Conservation (phyloP, 2,113 vertebrate species). For the Tamias sibiricus region DNA sequence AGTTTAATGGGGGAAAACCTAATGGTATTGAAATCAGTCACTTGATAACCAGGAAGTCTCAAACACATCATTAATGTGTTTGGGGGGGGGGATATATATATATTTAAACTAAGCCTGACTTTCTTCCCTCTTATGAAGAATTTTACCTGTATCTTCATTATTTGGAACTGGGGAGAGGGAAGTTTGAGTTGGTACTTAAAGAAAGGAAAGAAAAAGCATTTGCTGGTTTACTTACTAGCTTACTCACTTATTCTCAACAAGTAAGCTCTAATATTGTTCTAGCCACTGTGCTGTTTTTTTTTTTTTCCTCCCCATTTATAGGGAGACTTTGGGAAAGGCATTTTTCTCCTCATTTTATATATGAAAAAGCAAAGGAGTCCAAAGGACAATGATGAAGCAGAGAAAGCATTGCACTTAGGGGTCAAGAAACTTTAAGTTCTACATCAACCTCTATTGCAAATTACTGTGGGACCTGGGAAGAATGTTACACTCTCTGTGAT, state of each 20-base stretch:
- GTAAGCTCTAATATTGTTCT: neutral
- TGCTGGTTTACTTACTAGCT: neutral
- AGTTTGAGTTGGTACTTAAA: neutral
- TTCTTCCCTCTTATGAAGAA: neutral
- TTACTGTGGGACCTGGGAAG: neutral
- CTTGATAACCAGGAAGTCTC: neutral
- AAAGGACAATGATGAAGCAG: neutral
- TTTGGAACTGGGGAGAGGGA: neutral
- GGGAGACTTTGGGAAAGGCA: neutral
- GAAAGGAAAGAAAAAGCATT: neutral
- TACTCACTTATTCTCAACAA: neutral
- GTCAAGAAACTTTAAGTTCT: neutral
- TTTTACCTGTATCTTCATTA: neutral
- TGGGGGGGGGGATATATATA: no score
- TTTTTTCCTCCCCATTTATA: no score
- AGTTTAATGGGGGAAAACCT: neutral
- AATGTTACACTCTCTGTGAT: neutral
- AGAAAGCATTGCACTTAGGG: neutral
- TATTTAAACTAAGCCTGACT: neutral
- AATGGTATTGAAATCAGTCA: neutral
- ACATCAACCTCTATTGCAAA: neutral
- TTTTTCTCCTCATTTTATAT: neutral
- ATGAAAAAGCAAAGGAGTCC: neutral
- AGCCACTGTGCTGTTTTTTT: neutral
- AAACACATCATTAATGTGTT: neutral